phyloP scores from a whole-genome alignment of 2,113 vertebrate species.

The Seriola rivoliana region DNA sequence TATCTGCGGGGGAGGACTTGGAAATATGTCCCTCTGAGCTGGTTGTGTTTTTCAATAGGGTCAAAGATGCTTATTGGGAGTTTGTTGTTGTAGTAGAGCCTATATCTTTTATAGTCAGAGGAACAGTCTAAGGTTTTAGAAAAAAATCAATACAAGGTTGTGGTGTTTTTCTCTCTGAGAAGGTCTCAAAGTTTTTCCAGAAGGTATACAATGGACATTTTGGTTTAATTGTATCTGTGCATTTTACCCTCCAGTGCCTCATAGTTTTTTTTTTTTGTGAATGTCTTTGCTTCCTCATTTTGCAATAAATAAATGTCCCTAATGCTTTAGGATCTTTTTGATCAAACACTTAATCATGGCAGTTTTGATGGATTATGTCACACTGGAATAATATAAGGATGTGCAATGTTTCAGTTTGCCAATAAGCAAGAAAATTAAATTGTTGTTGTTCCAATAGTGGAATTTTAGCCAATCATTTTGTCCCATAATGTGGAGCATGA shows the following conservation, averaged over 20 bases:
- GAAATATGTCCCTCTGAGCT: background rate
- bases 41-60: conserved; percentile 4
- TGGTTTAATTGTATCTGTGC: conserved; percentile 9
- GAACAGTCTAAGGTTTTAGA: background rate
- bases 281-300: conserved; percentile 3
- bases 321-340: background rate
- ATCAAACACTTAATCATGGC: background rate
- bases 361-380: background rate
- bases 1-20: conserved; percentile 4
- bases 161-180: background rate
- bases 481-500: background rate
- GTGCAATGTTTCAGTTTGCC: background rate
- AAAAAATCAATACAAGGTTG: background rate
- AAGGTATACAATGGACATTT: background rate
- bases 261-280: background rate
- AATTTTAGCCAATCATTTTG: too few species aligned
- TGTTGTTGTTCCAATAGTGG: background rate
- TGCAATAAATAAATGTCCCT: background rate
- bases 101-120: background rate
- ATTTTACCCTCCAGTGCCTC: conserved; percentile 42
- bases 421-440: background rate
- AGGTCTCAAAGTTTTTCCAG: background rate
- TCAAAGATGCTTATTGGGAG: conserved; percentile 1
- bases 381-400: background rate
- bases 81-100: conserved; percentile 5